A percentile compares a stretch with the other conserved stretches of the same genome.
Evolutionary conservation across 1,140 invertebrate species (phyloP).

Genomic region (Alviniconcha marisindica): DNA sequence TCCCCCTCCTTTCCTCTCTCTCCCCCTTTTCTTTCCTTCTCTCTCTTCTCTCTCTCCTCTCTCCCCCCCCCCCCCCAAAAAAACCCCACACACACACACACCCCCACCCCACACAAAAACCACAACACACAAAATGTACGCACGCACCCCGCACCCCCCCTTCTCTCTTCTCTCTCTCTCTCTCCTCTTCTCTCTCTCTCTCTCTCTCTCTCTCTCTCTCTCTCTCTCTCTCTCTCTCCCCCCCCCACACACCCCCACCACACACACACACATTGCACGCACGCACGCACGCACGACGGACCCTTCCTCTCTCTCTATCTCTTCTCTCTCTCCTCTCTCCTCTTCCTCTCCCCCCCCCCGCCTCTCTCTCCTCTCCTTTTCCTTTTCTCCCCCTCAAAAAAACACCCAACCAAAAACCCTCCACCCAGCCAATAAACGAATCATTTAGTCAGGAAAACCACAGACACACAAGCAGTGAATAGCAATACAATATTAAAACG

Average conservation of each 20-base stretch:
- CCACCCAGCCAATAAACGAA: no score
- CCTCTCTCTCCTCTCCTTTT: background rate
- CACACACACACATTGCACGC: no score
- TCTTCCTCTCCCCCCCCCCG: background rate
- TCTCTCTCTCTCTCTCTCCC: slow-evolving; percentile 13
- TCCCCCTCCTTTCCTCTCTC: background rate
- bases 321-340: background rate
- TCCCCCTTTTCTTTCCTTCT: background rate
- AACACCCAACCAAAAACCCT: no score
- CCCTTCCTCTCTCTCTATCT: background rate
- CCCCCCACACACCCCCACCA: background rate
- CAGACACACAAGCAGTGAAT: no score
- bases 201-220: slow-evolving; percentile 9
- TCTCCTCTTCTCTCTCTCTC: background rate
- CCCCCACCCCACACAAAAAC: background rate
- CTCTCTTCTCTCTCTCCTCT: no score
- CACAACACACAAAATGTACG: background rate
- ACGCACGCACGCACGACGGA: no score
- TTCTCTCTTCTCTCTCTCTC: background rate
- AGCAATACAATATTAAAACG: no score
- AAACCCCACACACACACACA: no score
- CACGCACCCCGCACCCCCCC: background rate
- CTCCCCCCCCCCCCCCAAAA: no score
- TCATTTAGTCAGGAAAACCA: no score
- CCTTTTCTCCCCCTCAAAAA: no score